phyloP scores from a whole-genome alignment of 2,113 vertebrate species.

The Aspiorhynchus laticeps region DNA sequence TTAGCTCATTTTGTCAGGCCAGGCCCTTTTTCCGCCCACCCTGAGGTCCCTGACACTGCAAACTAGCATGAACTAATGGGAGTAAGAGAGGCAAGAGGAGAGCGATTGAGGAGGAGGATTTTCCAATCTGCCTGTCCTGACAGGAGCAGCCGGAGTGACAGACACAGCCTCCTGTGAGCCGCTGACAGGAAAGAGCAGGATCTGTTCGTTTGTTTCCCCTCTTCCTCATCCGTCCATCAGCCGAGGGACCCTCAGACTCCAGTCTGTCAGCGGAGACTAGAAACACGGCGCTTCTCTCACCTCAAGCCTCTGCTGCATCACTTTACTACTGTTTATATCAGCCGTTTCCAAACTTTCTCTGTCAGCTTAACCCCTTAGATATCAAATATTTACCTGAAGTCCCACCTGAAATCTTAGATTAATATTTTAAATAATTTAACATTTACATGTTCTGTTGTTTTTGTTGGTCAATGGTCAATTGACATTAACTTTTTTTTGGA shows the following conservation, averaged over 20 bases:
- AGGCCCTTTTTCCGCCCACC: background rate
- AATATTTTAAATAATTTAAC: background rate
- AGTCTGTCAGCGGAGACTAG: background rate
- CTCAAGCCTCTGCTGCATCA: background rate
- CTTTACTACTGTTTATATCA: background rate
- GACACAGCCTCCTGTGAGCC: conserved; percentile 12
- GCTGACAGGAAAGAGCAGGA: conserved; percentile 21
- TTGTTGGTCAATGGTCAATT: too few relatives aligned
- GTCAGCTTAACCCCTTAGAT: too few relatives aligned
- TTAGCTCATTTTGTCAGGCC: conserved; percentile 3
- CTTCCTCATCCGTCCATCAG: background rate
- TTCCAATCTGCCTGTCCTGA: background rate
- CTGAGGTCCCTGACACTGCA: background rate
- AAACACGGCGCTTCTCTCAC: background rate
- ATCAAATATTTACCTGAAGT: too few relatives aligned
- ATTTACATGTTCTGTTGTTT: too few relatives aligned
- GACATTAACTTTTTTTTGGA: too few relatives aligned
- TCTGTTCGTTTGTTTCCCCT: conserved; percentile 13
- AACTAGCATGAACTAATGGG: background rate
- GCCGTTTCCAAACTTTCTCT: background rate
- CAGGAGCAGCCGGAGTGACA: conserved; percentile 16
- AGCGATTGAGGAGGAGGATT: background rate
- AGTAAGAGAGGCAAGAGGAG: background rate
- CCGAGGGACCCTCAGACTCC: background rate
- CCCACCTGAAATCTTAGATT: background rate